Conservation (phyloP, 2,113 vertebrate species). For the Cnemophilus loriae region DNA sequence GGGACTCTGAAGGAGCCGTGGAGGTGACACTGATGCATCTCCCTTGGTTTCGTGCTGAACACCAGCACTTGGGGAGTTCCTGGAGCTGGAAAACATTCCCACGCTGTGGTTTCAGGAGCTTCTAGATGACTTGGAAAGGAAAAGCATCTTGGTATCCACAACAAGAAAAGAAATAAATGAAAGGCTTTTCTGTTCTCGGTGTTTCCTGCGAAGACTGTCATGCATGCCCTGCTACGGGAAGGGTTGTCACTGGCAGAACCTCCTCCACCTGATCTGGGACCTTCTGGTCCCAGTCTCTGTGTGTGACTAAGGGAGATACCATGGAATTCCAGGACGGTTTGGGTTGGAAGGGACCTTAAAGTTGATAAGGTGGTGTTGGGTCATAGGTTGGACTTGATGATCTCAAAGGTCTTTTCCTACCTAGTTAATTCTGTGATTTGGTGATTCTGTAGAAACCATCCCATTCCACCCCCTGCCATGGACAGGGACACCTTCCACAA, state of each 20-base stretch:
- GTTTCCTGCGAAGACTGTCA: not conserved
- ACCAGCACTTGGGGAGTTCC: not conserved
- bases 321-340: not conserved
- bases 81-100: not conserved
- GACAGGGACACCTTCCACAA: not conserved
- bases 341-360: not conserved
- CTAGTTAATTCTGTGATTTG: not conserved
- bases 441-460: not conserved
- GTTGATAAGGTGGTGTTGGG: not conserved
- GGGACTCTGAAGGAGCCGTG: not conserved
- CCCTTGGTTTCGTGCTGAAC: not conserved
- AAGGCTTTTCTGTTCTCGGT: not conserved
- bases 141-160: not conserved
- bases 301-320: not conserved
- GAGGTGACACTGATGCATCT: not conserved
- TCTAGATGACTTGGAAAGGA: not conserved
- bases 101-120: not conserved
- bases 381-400: not conserved
- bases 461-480: not conserved
- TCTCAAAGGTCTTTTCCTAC: not conserved
- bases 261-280: rapidly evolving
- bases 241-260: not conserved
- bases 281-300: not conserved
- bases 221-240: not conserved
- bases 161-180: not conserved